Percentiles rank a stretch among this genome's conserved stretches.
These are phyloP conservation scores for Neoaliturus tenellus DNA, from an alignment of 2,888 invertebrate species.

Conservation along the genomic window DNA sequence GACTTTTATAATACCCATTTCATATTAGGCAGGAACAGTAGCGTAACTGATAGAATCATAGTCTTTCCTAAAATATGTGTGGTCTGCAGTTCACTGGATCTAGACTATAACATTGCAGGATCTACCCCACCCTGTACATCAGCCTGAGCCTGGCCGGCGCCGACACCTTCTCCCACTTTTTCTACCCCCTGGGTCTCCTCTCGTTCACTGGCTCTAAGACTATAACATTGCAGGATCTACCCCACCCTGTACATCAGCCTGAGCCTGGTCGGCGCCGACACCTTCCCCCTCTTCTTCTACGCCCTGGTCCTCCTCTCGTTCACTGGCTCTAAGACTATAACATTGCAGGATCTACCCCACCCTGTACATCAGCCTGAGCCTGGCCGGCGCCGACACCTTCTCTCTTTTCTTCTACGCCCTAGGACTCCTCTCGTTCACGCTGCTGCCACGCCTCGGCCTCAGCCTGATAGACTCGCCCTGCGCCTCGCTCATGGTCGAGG, in stretches of 20 bases:
- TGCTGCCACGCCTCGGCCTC: conserved; percentile 68
- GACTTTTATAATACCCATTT: too few species aligned
- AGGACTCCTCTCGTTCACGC: conserved; percentile 76
- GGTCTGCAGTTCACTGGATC: conserved; percentile 76
- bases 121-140: conserved; percentile 58
- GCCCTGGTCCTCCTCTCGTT: conserved; percentile 76
- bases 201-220: too few species aligned
- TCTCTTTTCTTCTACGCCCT: conserved; percentile 75
- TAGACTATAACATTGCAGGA: neutral
- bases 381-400: conserved; percentile 64
- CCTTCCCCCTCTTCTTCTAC: conserved; percentile 73
- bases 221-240: neutral
- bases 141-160: conserved; percentile 62
- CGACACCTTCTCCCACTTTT: conserved; percentile 72
- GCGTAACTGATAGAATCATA: conserved; percentile 75
- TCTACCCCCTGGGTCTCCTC: conserved; percentile 75
- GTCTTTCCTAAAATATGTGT: too few species aligned
- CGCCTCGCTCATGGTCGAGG: conserved; percentile 71
- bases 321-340: too few species aligned
- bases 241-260: conserved; percentile 61
- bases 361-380: conserved; percentile 61
- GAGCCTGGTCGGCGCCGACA: conserved; percentile 63
- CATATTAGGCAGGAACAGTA: conserved; percentile 74
- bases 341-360: conserved; percentile 6
- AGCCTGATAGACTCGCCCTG: conserved; percentile 63